These are phyloP conservation scores for Sycobia sp. DNA, from an alignment of 1,140 invertebrate genomes.

Conservation along the genomic window DNA sequence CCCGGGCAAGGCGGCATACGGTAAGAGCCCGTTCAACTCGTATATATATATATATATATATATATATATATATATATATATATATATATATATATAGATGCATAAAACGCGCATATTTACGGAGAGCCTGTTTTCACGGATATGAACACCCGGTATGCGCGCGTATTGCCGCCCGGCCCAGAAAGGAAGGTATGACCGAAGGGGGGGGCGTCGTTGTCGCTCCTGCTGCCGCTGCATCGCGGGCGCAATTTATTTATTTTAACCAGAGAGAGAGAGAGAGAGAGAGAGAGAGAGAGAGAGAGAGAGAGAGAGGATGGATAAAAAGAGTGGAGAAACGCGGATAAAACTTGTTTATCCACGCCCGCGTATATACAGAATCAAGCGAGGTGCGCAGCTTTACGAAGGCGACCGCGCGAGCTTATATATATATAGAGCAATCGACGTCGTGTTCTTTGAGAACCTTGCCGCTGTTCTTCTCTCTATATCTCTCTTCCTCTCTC, in stretches of 20 bases:
- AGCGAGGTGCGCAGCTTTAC: slow-evolving; percentile 30
- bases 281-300: no score
- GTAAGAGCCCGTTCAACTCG: no score
- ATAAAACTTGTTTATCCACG: slow-evolving; percentile 59
- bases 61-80: no score
- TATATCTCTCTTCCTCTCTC: no score
- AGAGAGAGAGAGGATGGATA: no score
- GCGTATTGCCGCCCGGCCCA: slow-evolving; percentile 29
- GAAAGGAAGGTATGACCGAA: slow-evolving; percentile 43
- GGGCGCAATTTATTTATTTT: slow-evolving; percentile 59
- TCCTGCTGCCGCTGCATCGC: slow-evolving; percentile 38
- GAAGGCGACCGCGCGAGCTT: slow-evolving; percentile 13
- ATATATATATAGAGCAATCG: slow-evolving; percentile 26
- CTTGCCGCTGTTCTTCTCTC: no score
- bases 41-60: no score
- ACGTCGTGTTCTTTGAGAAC: slow-evolving; percentile 5
- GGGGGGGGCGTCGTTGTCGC: slow-evolving; percentile 25
- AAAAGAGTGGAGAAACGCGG: no score
- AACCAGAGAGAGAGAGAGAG: no score
- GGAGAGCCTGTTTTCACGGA: slow-evolving; percentile 59
- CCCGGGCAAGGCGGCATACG: no score
- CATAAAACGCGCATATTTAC: slow-evolving; percentile 59
- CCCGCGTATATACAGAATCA: no score
- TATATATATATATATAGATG: no score
- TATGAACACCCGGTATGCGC: slow-evolving; percentile 59